phyloP scores from a whole-genome alignment of 1,140 invertebrate genomes.

The Chelonus insularis region DNA sequence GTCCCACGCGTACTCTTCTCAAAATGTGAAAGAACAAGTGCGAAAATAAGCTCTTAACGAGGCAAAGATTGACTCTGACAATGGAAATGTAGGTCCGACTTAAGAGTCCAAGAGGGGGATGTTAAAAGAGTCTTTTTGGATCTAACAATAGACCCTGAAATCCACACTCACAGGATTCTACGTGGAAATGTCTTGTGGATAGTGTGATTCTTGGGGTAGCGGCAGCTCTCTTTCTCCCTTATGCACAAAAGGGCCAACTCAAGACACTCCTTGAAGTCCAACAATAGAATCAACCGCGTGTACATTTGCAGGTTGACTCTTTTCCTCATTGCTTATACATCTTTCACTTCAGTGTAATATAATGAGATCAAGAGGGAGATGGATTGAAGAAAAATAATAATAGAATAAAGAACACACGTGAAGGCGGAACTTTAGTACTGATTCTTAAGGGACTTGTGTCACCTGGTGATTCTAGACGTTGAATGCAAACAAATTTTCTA shows the following conservation, averaged over 20 bases:
- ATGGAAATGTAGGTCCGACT: slow-evolving; percentile 19
- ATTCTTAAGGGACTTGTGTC: slow-evolving; percentile 1
- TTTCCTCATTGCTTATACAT: slow-evolving; percentile 4
- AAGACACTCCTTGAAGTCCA: not conserved
- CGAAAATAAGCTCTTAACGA: slow-evolving; percentile 60
- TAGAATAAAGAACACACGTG: slow-evolving; percentile 3
- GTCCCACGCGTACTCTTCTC: slow-evolving; percentile 1
- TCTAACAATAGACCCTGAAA: slow-evolving; percentile 48
- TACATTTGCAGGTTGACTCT: slow-evolving; percentile 57
- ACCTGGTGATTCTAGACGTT: slow-evolving; percentile 19
- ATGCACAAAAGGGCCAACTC: slow-evolving; percentile 32
- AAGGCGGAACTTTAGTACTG: slow-evolving; percentile 5
- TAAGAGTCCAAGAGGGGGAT: not conserved
- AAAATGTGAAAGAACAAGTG: slow-evolving; percentile 40
- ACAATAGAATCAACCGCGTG: slow-evolving; percentile 44
- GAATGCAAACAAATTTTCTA: slow-evolving; percentile 31
- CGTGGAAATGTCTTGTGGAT: slow-evolving; percentile 25
- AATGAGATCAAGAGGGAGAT: not conserved
- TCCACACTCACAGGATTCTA: slow-evolving; percentile 36
- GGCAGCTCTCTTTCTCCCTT: slow-evolving; percentile 34
- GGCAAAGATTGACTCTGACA: slow-evolving; percentile 57
- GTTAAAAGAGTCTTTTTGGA: slow-evolving; percentile 25
- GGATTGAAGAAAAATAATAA: not conserved
- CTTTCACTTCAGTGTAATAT: not conserved
- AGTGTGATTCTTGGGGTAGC: slow-evolving; percentile 10